Conservation (phyloP, 2,888 invertebrate species). For the Doris montereyensis region DNA sequence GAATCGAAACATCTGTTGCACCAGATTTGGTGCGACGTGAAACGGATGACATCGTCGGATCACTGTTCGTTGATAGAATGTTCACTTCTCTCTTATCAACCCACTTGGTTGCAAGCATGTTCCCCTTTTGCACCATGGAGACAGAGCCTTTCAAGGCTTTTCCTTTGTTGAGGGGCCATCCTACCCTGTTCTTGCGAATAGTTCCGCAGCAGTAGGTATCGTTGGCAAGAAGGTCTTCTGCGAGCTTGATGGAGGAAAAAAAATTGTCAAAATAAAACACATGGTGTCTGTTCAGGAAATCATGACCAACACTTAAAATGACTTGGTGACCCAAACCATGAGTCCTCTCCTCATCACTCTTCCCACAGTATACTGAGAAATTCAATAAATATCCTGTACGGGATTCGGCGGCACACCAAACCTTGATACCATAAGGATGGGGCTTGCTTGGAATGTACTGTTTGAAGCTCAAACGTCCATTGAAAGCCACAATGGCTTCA, state of each 20-base stretch:
- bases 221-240: neutral
- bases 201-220: constrained; percentile 1
- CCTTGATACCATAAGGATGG: no score
- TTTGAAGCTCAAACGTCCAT: no score
- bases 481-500: no score
- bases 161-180: neutral
- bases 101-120: constrained; percentile 8
- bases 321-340: neutral
- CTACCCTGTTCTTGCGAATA: neutral
- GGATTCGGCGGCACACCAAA: no score
- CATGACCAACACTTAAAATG: no score
- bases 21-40: no score
- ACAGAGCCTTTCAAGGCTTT: neutral
- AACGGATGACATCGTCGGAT: no score
- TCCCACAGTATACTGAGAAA: no score
- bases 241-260: constrained; percentile 5
- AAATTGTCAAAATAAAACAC: constrained; percentile 12
- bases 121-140: neutral
- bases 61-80: neutral
- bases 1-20: no score
- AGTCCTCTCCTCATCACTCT: no score
- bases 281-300: neutral
- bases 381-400: no score
- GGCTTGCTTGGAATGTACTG: no score
- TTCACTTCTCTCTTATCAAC: neutral